Evolutionary conservation across 2,888 invertebrate genomes (phyloP).

Genomic region (Heterodera filipjevi): DNA sequence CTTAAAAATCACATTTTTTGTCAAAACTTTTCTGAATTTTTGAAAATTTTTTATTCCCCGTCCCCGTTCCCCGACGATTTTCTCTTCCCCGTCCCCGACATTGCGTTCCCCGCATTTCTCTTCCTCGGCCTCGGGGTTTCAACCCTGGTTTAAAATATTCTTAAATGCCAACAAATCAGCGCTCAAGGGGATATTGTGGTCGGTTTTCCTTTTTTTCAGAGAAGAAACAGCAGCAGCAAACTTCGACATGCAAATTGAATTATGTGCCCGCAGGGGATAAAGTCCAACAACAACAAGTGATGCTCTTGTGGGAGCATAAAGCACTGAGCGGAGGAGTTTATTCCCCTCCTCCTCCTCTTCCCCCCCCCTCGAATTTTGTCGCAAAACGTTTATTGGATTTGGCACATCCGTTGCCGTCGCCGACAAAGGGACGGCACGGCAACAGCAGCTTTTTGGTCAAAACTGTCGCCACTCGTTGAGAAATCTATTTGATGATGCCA

Average conservation of each 20-base stretch:
- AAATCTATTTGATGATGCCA: neutral
- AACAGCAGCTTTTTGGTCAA: neutral
- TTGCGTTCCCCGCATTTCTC: no score
- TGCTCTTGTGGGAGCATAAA: neutral
- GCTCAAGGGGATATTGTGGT: no score
- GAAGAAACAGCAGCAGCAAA: neutral
- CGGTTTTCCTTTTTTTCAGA: no score
- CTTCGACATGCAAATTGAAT: neutral
- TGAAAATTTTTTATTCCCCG: no score
- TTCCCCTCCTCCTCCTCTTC: neutral
- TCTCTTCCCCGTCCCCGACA: no score
- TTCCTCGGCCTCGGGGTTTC: no score
- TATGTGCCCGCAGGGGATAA: neutral
- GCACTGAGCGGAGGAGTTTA: neutral
- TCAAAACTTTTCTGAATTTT: no score
- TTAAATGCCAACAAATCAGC: no score
- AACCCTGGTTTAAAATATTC: no score
- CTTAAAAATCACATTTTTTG: no score
- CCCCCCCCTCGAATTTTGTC: neutral
- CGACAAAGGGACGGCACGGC: neutral
- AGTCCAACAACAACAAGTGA: neutral
- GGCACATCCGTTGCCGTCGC: no score
- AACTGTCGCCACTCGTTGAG: neutral
- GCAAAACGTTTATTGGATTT: constrained; percentile 1
- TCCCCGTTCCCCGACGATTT: no score